phyloP scores from a whole-genome alignment of 2,888 invertebrate species.

The Chalcis sispes region DNA sequence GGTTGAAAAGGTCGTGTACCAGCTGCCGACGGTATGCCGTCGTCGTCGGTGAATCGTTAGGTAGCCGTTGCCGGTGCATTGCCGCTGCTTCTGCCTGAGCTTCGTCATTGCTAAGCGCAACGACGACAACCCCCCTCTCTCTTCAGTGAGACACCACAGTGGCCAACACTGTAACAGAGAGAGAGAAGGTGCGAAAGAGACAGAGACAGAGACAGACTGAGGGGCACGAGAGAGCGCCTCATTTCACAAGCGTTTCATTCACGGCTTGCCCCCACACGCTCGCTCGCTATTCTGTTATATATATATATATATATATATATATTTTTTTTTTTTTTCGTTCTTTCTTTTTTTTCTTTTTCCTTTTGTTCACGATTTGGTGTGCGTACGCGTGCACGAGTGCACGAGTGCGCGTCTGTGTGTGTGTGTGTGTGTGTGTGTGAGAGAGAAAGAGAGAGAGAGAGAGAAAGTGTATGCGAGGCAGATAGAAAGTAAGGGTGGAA shows the following conservation, averaged over 20 bases:
- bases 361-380: too few relatives aligned
- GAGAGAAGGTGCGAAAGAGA: conserved; percentile 67
- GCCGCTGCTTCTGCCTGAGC: conserved; percentile 63
- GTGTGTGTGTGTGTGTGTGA: too few relatives aligned
- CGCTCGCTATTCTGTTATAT: too few relatives aligned
- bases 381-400: too few relatives aligned
- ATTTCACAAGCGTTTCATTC: too few relatives aligned
- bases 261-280: too few relatives aligned
- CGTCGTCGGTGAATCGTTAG: neutral
- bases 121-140: conserved; percentile 67
- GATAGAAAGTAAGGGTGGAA: conserved; percentile 7
- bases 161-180: conserved; percentile 72
- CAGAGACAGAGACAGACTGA: conserved; percentile 60
- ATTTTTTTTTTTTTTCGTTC: conserved; percentile 25
- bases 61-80: conserved; percentile 57
- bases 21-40: neutral
- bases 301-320: too few relatives aligned
- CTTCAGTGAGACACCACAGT: conserved; percentile 73
- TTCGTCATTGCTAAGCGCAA: conserved; percentile 61
- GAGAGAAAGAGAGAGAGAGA: conserved; percentile 25
- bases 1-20: neutral
- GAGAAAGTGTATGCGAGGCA: conserved; percentile 17
- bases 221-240: too few relatives aligned
- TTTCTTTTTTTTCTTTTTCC: neutral
- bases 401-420: too few relatives aligned